A percentile compares a stretch with the other conserved stretches of the same genome.
Conservation (phyloP, 2,113 vertebrate genomes). For the Dinomys branickii region DNA sequence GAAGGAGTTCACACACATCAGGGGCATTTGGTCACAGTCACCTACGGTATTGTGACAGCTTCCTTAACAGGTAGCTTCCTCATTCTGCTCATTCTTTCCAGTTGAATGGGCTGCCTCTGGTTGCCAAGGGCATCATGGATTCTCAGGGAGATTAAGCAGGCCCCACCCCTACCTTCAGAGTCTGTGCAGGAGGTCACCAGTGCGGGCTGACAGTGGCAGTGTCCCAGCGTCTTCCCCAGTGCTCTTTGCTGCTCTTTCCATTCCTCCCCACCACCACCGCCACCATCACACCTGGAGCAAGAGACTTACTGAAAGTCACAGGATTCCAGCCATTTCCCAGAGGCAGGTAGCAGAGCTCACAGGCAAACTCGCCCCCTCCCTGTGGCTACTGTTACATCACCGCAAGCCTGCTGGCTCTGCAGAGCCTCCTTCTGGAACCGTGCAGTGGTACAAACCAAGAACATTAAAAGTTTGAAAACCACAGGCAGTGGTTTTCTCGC, state of each 20-base stretch:
- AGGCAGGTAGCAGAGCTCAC: not conserved
- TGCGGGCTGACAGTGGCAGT: not conserved
- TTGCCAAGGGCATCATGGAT: not conserved
- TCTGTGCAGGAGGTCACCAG: not conserved
- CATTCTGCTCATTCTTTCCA: conserved; percentile 11
- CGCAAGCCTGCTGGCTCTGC: not conserved
- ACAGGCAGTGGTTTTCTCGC: not conserved
- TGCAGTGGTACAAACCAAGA: not conserved
- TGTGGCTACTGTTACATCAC: accelerated
- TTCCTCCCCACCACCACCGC: not conserved
- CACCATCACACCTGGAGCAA: not conserved
- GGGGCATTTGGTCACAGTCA: not conserved
- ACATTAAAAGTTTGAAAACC: not conserved
- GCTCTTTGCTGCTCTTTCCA: not conserved
- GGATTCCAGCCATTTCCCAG: not conserved
- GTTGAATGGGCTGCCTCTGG: not conserved
- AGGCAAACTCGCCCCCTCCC: not conserved
- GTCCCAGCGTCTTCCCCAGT: not conserved
- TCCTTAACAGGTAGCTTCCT: not conserved
- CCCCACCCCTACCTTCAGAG: not conserved
- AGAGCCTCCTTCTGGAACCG: not conserved
- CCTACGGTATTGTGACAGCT: not conserved
- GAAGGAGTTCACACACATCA: accelerated
- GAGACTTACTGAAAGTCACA: not conserved
- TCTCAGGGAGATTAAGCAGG: not conserved